Percentiles rank a stretch among this genome's conserved stretches.
phyloP scores from a whole-genome alignment of 2,113 vertebrate genomes.

The Campylorhamphus procurvoides region DNA sequence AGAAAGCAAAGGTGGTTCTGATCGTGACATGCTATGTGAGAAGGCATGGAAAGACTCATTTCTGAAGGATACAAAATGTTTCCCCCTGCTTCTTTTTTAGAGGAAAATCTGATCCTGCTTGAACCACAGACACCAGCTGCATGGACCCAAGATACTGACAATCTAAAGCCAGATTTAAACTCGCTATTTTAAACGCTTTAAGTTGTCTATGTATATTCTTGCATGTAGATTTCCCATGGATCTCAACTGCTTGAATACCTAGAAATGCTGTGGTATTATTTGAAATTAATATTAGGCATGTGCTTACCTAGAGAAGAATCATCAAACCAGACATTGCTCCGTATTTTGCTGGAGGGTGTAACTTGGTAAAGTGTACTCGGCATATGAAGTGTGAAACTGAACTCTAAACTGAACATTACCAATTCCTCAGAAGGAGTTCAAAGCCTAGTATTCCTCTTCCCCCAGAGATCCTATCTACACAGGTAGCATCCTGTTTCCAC shows the following conservation, averaged over 20 bases:
- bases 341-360: neutral
- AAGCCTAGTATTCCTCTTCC: neutral
- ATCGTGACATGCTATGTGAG: neutral
- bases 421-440: neutral
- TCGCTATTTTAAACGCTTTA: neutral
- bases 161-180: neutral
- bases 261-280: neutral
- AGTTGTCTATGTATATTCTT: neutral
- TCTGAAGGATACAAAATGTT: neutral
- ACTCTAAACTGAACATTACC: neutral
- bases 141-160: neutral
- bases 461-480: neutral
- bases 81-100: neutral
- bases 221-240: neutral
- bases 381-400: neutral
- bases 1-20: neutral
- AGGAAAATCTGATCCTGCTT: neutral
- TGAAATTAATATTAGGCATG: neutral
- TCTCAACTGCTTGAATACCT: neutral
- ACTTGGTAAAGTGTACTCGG: neutral
- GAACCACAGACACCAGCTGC: neutral
- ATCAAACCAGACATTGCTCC: neutral
- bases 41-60: neutral
- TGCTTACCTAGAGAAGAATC: neutral
- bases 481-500: neutral